Evolutionary conservation across 2,797 vertebrate species (phyloP), one percentile per base, ranked within the genome.

Genomic region (Pangasius sanitwongsei): DNA sequence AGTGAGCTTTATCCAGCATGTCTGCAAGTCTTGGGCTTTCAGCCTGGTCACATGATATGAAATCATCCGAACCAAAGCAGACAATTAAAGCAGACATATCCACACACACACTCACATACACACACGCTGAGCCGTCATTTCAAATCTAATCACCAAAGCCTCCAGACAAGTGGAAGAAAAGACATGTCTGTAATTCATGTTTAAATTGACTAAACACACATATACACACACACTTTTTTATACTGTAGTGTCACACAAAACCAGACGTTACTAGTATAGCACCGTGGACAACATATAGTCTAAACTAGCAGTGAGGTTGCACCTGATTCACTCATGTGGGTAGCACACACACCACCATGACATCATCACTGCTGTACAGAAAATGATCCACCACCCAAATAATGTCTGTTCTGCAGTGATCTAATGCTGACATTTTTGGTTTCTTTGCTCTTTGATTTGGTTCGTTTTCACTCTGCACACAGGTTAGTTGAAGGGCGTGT

Each of bases 61-160:
- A 85, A 55, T 85, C 83, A 70, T 69, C n/a, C 53, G 28, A 34
- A 85, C 83, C 28, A 53, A 69, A 53, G 41, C 41, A 67, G 41
- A 84, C 28, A 87, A 65, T 87, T 48, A 80, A 48, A 87, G n/a
- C 28, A 80, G 86, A 67, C 61, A 53, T 20, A 59, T 53, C 37
- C 55, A 70, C 53, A 59, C 48, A 37, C 48, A 74, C 44, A 57
- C 50, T 23, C 20, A 83, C 50, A 34, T 20, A 83, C 59, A 48
- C 59, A 63, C 37, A 65, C 59, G 13, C 61, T 12, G 44, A 87
- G 75, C 44, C 3, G 18, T 67, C 74, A 25, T 8, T 18, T 23
- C n/a, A 69, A 80, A 87, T 67, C 86, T 53, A 67, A 87, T 87
- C 74, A 87, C n/a, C 12, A 23, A 1, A 44, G 37, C 12, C 59